These are phyloP conservation scores for Meriones unguiculatus DNA, from an alignment of 2,113 vertebrate genomes.

Conservation along the genomic window DNA sequence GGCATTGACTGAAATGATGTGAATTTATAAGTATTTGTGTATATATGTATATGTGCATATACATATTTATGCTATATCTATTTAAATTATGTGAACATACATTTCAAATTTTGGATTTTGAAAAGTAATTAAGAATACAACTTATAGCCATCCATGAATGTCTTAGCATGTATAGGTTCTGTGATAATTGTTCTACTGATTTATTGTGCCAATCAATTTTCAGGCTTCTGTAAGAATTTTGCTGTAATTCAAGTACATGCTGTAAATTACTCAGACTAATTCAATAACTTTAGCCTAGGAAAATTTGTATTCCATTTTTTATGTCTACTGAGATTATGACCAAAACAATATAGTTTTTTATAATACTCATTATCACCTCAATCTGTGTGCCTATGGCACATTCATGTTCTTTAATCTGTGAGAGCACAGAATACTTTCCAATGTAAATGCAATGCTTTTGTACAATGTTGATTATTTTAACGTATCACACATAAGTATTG, in stretches of 20 bases:
- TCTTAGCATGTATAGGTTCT: neutral
- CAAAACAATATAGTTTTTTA: neutral
- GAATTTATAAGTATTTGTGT: neutral
- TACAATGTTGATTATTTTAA: neutral
- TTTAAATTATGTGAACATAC: neutral
- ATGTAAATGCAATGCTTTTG: neutral
- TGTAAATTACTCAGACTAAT: constrained; percentile 39
- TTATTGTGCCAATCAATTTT: neutral
- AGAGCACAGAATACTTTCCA: neutral
- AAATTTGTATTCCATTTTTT: neutral
- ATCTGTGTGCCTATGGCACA: neutral
- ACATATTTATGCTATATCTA: neutral
- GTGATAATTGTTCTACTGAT: neutral
- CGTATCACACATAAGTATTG: neutral
- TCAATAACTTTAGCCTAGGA: constrained; percentile 2
- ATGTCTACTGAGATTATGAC: neutral
- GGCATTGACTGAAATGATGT: neutral
- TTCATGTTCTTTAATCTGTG: neutral
- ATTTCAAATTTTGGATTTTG: neutral
- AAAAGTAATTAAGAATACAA: neutral
- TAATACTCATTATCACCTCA: neutral
- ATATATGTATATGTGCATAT: neutral
- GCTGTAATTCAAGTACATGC: neutral
- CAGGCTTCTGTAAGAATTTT: neutral
- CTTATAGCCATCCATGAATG: neutral